Evolutionary conservation across 2,113 vertebrate species (phyloP).

Genomic region (Coptodon rendalli): DNA sequence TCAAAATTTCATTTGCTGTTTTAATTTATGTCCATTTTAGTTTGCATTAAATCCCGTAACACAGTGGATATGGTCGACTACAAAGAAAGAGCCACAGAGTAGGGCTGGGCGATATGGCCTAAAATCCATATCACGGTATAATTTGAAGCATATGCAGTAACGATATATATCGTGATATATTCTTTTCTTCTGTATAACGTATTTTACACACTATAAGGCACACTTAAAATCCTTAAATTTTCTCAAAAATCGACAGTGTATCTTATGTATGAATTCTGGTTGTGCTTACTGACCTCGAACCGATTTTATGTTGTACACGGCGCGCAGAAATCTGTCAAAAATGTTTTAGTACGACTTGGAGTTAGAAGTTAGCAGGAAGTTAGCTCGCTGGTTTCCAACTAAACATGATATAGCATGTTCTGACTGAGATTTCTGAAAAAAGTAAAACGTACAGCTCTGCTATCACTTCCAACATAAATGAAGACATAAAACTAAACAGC

Average conservation of each 20-base stretch:
- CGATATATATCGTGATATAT: no score
- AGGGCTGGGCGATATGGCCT: no score
- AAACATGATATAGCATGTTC: background rate
- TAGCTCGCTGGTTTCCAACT: background rate
- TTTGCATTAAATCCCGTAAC: background rate
- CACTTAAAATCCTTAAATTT: background rate
- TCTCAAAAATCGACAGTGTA: background rate
- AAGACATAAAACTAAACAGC: no score
- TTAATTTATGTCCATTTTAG: accelerated
- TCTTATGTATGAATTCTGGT: background rate
- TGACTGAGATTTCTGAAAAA: background rate
- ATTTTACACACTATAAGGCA: background rate
- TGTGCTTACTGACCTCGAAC: background rate
- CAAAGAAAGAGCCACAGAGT: background rate
- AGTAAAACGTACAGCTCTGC: background rate
- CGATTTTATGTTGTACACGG: background rate
- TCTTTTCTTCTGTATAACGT: no score
- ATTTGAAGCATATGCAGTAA: no score
- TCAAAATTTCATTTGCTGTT: background rate
- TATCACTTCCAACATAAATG: no score
- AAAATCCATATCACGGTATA: no score
- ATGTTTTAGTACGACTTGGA: background rate
- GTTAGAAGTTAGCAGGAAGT: background rate
- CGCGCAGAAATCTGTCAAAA: background rate
- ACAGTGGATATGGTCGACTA: background rate